phyloP scores from a whole-genome alignment of 2,113 vertebrate genomes.

The Colinus virginianus region DNA sequence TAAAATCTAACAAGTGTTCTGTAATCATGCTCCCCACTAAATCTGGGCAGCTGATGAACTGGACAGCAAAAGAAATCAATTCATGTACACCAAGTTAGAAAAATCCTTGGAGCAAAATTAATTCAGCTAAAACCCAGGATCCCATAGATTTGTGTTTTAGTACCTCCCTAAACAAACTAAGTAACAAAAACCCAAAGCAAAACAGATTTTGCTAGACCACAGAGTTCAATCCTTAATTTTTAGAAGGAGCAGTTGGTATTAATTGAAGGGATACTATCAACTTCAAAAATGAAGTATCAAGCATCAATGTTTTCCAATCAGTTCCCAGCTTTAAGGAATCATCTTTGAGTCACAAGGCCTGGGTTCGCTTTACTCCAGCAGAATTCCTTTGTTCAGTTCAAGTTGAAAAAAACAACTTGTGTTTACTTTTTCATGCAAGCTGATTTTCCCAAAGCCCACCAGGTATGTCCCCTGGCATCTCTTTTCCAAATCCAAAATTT shows the following conservation, averaged over 20 bases:
- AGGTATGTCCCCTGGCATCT: not conserved
- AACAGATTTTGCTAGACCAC: not conserved
- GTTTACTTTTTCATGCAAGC: not conserved
- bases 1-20: not conserved
- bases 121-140: not conserved
- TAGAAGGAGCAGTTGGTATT: not conserved
- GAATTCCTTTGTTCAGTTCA: not conserved
- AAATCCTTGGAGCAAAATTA: not conserved
- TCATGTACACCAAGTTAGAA: not conserved
- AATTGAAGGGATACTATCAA: not conserved
- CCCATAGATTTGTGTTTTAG: not conserved
- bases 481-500: not conserved
- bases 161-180: not conserved
- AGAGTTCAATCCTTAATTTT: not conserved
- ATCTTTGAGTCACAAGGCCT: not conserved
- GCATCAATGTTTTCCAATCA: not conserved
- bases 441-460: not conserved
- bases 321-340: not conserved
- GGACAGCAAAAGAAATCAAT: not conserved
- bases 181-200: not conserved
- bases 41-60: not conserved
- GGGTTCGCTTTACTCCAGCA: not conserved
- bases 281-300: not conserved
- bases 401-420: not conserved
- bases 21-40: not conserved